Percentiles rank a stretch among this genome's conserved stretches.
Evolutionary conservation across 2,888 invertebrate genomes (phyloP).

Genomic region (Agriopis aurantiaria): DNA sequence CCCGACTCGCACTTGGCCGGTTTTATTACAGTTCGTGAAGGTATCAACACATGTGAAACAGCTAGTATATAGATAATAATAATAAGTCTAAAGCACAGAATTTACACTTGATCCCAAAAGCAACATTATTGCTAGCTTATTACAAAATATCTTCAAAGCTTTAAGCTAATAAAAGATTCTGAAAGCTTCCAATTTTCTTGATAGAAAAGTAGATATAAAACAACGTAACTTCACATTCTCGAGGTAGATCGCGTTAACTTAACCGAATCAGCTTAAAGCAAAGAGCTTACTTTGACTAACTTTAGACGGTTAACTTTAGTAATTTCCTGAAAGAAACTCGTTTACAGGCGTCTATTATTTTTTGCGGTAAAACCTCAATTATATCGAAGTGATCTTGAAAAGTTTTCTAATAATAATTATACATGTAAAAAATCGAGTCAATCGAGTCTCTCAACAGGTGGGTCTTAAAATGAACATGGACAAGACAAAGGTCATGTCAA

Average conservation of each 20-base stretch:
- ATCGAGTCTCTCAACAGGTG: too few relatives aligned
- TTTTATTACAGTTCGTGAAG: too few relatives aligned
- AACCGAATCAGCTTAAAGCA: conserved; percentile 17
- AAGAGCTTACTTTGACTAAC: conserved; percentile 12
- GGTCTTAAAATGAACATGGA: too few relatives aligned
- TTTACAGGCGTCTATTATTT: background rate
- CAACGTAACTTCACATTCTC: background rate
- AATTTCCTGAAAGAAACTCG: conserved; percentile 24
- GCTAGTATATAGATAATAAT: background rate
- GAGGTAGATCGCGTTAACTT: conserved; percentile 7
- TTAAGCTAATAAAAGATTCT: background rate
- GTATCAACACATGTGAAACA: too few relatives aligned
- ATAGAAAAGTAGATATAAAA: background rate
- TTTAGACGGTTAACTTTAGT: conserved; percentile 21
- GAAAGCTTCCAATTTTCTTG: background rate
- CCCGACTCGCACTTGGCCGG: too few relatives aligned
- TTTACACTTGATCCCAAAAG: too few relatives aligned
- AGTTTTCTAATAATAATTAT: background rate
- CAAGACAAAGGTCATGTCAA: too few relatives aligned
- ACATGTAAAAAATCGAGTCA: too few relatives aligned
- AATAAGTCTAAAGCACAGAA: too few relatives aligned
- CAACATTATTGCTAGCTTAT: too few relatives aligned
- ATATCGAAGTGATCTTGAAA: background rate
- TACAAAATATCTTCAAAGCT: background rate
- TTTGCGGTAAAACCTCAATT: conserved; percentile 10